These are phyloP conservation scores for Timema podura DNA, from an alignment of 2,888 invertebrate species.

Conservation along the genomic window DNA sequence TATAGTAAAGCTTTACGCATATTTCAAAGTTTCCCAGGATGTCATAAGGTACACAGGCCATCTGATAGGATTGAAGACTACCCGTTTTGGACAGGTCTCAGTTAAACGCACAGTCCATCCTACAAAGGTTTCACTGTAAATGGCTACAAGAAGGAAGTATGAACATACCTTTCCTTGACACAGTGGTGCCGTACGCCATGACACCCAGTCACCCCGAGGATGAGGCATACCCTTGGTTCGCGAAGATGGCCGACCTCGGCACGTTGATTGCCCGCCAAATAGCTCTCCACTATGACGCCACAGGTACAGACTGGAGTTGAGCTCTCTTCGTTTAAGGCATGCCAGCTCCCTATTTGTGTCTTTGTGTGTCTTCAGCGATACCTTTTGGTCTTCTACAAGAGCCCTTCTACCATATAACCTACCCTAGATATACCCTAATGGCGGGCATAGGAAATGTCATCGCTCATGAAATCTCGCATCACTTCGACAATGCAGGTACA, in stretches of 20 bases:
- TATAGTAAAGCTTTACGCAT: no score
- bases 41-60: no score
- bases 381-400: neutral
- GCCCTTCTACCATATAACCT: constrained; percentile 13
- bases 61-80: no score
- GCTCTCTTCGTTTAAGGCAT: no score
- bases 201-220: neutral
- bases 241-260: neutral
- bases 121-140: no score
- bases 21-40: no score
- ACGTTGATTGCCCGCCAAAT: neutral
- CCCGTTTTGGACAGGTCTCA: no score
- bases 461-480: constrained; percentile 39
- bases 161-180: neutral
- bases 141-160: no score
- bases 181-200: constrained; percentile 6
- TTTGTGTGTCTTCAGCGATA: neutral
- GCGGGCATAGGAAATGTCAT: constrained; percentile 24
- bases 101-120: no score
- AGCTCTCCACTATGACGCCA: neutral
- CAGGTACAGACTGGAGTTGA: neutral
- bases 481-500: constrained; percentile 39
- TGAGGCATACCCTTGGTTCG: neutral
- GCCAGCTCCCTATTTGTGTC: no score
- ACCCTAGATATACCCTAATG: neutral